Evolutionary conservation across 2,888 invertebrate genomes (phyloP), one percentile per base, ranked within the genome.

Genomic region (Brachycybe producta): DNA sequence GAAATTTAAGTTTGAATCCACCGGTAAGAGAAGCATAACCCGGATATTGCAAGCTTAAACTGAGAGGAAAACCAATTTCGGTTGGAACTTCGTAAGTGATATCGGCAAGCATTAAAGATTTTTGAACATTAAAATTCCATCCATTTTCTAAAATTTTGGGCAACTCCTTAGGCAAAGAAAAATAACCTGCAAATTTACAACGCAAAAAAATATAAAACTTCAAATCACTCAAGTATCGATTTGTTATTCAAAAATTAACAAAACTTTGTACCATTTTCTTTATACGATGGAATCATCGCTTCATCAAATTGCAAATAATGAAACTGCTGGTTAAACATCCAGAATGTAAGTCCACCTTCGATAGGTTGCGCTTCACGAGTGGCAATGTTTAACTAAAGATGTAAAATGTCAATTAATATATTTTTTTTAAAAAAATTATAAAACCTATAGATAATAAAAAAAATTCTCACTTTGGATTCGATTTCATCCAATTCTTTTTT

Each of bases 51-150:
- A 52, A 26, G 5, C 43, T 40, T 30, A 52, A 13, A 30, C 48
- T 28, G n/a, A 59, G 24, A 3, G 60, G 60, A 38, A 60, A 17
- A 51, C 60, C 60, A 30, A 57, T 23, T 28, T 55, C 53, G 8
- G 60, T 61, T 15, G 60, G 60, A 34, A 58, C 47, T 41, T 57
- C 57, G 41, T 34, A 49, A n/a, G 19, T 8, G 8, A 43, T 28
- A 17, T 50, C 48, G 17, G 43, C 21, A 17, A 46, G n/a, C 21
- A 46, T 27, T 7, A 19, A 8, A 28, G 21, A 35, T 35, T 46
- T 51, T 11, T 40, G 51, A 23, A 8, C 27, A 32, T 51, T 39
- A 7, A 51, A 17, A 35, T 32, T 24, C 17, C 27, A 44, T 32
- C 44, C 50, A 7, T 50, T 23, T 17, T 30, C 39, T 8, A 35